Base-by-base conservation (phyloP, 2,113 vertebrate genomes). In the Vireo altiloquus region DNA sequence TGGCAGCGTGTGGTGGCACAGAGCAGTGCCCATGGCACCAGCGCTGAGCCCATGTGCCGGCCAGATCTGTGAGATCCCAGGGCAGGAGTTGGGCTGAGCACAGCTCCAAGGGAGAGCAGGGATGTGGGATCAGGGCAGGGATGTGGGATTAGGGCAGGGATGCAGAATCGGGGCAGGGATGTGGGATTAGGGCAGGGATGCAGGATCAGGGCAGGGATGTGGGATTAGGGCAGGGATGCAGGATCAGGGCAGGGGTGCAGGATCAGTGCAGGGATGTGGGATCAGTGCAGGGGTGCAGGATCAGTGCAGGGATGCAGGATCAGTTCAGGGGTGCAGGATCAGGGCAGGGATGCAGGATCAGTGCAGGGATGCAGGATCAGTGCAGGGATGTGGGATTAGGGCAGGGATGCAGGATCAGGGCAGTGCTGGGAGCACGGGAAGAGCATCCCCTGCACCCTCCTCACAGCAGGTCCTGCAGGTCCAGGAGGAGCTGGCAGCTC, bases 61-160 rank as follows among this genome's bases (percentile, higher is more conserved):
- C 44, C 44, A n/a, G 28, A 33, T 74, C 44, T 12, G 31, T 23
- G 68, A 74, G 37, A 18, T 11, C 24, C 53, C 0, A 0, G 44
- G 1, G 14, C 6, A 47, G 27, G 22, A 12, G 2, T 9, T 40
- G 17, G 27, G 11, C 52, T 75, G 66, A 49, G 83, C 0, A 0
- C n/a, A 14, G 47, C 42, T 42, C 27, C 57, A 14, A 7, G 30
- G 70, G 23, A 52, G 18, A 37, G 25, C 50, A 19, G 46, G 10
- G 24, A 0, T 46, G 24, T 31, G 40, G 59, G 25, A 28, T 40
- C 15, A 4, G 52, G 2, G 31, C 52, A 27, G 20, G 19, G n/a
- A 5, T 69, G 3, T 28, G 39, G 27, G 35, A 39, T 21, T 20
- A 13, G 6, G 7, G 72, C 25, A 47, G 28, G 44, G 22, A 0